Base-by-base conservation (phyloP, 2,888 invertebrate genomes). In the Siphlonurus alternatus region DNA sequence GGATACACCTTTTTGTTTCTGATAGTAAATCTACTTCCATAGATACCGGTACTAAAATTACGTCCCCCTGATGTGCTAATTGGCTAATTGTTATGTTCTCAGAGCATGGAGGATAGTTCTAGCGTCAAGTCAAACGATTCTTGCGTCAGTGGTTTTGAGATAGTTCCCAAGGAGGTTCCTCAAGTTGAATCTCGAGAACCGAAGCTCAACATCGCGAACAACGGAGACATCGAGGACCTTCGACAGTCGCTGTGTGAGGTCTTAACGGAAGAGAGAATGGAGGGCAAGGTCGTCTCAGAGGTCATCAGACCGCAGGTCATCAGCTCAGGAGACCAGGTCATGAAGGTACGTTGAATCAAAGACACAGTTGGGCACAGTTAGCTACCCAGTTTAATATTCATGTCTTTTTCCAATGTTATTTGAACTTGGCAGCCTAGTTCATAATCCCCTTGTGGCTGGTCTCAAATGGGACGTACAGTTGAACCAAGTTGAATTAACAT, bases 121-220 rank as follows among this genome's bases (percentile, higher is more conserved):
- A 61, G 61, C 61, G 61, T 64, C 22, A 61, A 61, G 25, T 61
- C 64, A 54, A 61, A 61, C 53, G 61, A 64, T 56, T 64, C 64
- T 61, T 53, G 54, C 54, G 60, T 59, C 19, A 61, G 54, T 24
- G 56, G 64, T 53, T 59, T 60, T 23, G 64, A 64, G 38, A 59
- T 60, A 53, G 64, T 60, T 51, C 51, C 59, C 59, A 59, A 59
- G 59, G 63, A 59, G 59, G 56, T 51, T 56, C 59, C 51, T 25
- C 59, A 63, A 25, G 59, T 51, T 51, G 56, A 54, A 25, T 18
- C 25, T 25, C 5, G 20, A 10, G 19, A 64, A 53, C 64, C 64
- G 23, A 53, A 59, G 1, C 51, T 64, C 3, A 59, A 60, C 5
- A 64, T 64, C 23, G 64, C 64, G 1, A 60, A 64, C 24, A 60